Evolutionary conservation across 1,140 invertebrate genomes (phyloP), one percentile per base, ranked within the genome.

Genomic region (Holcopasites calliopsidis): DNA sequence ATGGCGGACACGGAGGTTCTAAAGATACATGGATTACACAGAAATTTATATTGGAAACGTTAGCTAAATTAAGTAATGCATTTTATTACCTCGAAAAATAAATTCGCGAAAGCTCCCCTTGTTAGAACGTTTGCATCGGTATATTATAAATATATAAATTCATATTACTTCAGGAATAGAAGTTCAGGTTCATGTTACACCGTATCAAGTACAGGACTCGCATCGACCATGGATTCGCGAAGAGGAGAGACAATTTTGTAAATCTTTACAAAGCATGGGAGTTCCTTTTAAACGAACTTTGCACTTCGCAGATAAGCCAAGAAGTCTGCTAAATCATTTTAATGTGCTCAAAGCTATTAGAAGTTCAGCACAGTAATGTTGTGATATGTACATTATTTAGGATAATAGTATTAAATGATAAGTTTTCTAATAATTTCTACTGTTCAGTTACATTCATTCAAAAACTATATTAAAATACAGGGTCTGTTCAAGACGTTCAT

Each of bases 11-110:
- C 91, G 94, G 94, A 47, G 97, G 96, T 58, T 93, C 94, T 10
- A 95, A 95, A 87, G 95, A 97, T 88, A 96, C 96, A 7, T 98
- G 97, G 96, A 94, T 98, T 66, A 97, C 95, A 13, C 94, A 96
- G 3, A 88, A 93, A 78, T 92, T 92, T 65, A 89, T 97, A 7
- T 90, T 98, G 13, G 93, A 95, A 87, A 95, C 94, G 1, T 92
- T 97, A 23, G 93, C 94, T 18, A 90, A 93, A 85, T 92, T 95
- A 88, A 92, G 95, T 94, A 76, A 90, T 58, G 52, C 49, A 21
- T 58, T 52, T 44, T 47, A 58, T 47, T 18, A 31, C 28, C 4
- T 47, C 28, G 1, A 21, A 28, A 28, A 50, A 47, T 8, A 66
- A 21, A 57, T 18, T 42, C 76, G 62, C 6, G 26, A 28, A 54